phyloP scores from a whole-genome alignment of 2,888 invertebrate genomes.

The Apantesis nais region DNA sequence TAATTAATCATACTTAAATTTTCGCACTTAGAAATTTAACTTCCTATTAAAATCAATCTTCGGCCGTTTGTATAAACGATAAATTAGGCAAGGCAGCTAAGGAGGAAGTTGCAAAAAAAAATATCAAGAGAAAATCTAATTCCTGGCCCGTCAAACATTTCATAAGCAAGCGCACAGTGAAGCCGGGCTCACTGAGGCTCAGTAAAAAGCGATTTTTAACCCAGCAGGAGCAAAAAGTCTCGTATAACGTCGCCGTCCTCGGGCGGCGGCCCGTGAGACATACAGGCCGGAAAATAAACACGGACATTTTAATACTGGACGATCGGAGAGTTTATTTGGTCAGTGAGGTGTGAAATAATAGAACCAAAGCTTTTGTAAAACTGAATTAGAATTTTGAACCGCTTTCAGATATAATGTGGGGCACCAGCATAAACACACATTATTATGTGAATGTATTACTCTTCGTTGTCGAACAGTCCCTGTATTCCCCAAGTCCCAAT shows the following conservation, averaged over 20 bases:
- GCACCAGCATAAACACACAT: background rate
- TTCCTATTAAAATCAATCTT: background rate
- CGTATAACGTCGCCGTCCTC: slow-evolving; percentile 39
- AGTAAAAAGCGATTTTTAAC: slow-evolving; percentile 69
- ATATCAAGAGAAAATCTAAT: slow-evolving; percentile 66
- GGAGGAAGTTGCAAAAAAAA: slow-evolving; percentile 44
- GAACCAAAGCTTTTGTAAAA: slow-evolving; percentile 7
- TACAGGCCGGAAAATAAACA: slow-evolving; percentile 36
- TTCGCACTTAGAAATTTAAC: background rate
- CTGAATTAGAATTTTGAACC: background rate
- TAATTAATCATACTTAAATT: background rate
- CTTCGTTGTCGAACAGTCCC: background rate
- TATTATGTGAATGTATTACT: background rate
- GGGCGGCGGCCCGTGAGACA: slow-evolving; percentile 35
- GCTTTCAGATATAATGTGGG: background rate
- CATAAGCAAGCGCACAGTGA: slow-evolving; percentile 68
- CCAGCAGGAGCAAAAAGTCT: slow-evolving; percentile 59
- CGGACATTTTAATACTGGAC: slow-evolving; percentile 40
- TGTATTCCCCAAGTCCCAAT: background rate
- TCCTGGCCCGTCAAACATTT: slow-evolving; percentile 78
- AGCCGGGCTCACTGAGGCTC: slow-evolving; percentile 57
- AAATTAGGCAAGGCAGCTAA: slow-evolving; percentile 24
- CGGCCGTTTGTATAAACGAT: background rate
- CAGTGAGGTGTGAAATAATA: slow-evolving; percentile 24
- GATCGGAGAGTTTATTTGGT: slow-evolving; percentile 40